These are phyloP conservation scores for Pseudopodoces humilis DNA, from an alignment of 2,113 vertebrate genomes.

Conservation along the genomic window DNA sequence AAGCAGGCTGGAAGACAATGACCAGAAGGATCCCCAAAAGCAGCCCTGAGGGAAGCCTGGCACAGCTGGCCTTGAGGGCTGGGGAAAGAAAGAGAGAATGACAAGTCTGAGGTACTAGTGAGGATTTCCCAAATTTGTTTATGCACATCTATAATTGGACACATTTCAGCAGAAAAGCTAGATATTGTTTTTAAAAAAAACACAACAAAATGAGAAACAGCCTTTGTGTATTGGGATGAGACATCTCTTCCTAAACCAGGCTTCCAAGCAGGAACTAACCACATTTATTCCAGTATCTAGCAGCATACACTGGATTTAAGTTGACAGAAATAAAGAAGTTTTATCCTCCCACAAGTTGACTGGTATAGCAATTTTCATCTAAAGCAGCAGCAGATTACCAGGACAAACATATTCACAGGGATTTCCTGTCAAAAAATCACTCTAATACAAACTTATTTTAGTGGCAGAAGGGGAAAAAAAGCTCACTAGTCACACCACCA, in stretches of 20 bases:
- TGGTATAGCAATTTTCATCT: constrained; percentile 39
- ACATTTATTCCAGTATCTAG: not conserved
- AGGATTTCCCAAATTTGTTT: not conserved
- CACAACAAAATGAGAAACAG: not conserved
- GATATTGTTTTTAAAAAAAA: not conserved
- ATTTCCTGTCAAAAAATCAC: constrained; percentile 58
- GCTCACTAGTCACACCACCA: constrained; percentile 61
- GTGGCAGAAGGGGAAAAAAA: constrained; percentile 58
- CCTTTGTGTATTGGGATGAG: not conserved
- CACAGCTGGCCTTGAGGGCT: not conserved
- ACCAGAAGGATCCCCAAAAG: not conserved
- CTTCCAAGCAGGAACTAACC: not conserved
- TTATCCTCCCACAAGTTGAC: not conserved
- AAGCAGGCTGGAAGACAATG: not conserved
- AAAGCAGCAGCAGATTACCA: constrained; percentile 20
- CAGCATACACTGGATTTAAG: not conserved
- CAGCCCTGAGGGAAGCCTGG: not conserved
- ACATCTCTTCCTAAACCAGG: not conserved
- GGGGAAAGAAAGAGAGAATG: not conserved
- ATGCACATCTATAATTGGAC: not conserved
- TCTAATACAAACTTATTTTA: constrained; percentile 50
- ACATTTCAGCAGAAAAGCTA: not conserved
- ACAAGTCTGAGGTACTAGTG: not conserved
- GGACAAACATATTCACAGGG: constrained; percentile 39
- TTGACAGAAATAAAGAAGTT: not conserved